Percentiles rank a stretch among this genome's conserved stretches.
Evolutionary conservation across 1,140 invertebrate genomes (phyloP).

Genomic region (Nixonia krombeini): DNA sequence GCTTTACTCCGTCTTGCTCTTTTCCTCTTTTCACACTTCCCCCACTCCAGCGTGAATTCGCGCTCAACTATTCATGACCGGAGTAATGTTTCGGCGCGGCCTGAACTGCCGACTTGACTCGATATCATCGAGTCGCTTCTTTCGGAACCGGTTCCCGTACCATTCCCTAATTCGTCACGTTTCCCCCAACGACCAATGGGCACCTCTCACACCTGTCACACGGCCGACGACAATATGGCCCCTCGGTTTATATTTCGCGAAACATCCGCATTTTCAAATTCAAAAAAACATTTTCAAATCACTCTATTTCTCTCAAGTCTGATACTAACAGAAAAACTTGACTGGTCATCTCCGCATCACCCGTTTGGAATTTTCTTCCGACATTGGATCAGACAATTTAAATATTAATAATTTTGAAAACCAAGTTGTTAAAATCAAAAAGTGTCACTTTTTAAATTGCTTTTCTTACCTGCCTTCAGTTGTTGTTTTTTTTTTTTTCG

Average conservation of each 20-base stretch:
- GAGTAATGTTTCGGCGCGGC: slow-evolving; percentile 7
- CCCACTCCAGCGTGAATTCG: slow-evolving; percentile 8
- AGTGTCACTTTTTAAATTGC: too few species aligned
- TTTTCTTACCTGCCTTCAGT: too few species aligned
- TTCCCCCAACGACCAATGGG: slow-evolving; percentile 17
- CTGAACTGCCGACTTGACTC: too few species aligned
- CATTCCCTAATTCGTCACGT: slow-evolving; percentile 14
- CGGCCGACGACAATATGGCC: slow-evolving; percentile 7
- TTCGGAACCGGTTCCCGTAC: slow-evolving; percentile 27
- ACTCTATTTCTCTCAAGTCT: neutral
- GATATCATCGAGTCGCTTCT: slow-evolving; percentile 21
- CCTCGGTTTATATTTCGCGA: neutral
- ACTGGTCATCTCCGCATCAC: too few species aligned
- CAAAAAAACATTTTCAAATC: neutral
- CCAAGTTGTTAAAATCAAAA: too few species aligned
- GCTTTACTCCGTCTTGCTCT: slow-evolving; percentile 34
- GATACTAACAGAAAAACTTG: too few species aligned
- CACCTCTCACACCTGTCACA: slow-evolving; percentile 1
- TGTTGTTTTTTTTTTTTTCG: too few species aligned
- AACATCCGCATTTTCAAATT: too few species aligned
- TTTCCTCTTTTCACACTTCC: neutral
- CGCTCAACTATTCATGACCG: too few species aligned
- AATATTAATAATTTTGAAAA: too few species aligned
- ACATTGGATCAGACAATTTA: too few species aligned
- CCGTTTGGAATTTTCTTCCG: too few species aligned